Conservation (phyloP, 2,797 vertebrate genomes). For the Coluber constrictor region DNA sequence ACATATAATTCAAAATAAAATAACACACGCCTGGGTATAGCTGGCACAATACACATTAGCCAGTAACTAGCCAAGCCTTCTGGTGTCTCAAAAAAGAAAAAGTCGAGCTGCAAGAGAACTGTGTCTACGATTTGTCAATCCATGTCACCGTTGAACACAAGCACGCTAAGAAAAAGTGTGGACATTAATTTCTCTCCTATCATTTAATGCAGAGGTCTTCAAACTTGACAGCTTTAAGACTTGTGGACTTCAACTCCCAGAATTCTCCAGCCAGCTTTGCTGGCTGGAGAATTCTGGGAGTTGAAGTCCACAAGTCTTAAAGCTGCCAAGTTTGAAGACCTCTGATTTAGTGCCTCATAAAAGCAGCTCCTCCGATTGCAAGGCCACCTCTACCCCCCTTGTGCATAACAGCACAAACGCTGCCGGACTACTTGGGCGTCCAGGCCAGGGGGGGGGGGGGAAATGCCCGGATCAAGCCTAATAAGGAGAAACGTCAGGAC, state of each 20-base stretch:
- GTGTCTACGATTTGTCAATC: not conserved
- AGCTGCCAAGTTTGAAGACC: too few relatives aligned
- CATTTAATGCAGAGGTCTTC: not conserved
- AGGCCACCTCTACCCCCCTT: too few relatives aligned
- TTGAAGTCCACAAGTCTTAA: too few relatives aligned
- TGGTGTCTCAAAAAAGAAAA: not conserved
- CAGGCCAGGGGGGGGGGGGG: too few relatives aligned
- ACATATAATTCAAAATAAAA: not conserved
- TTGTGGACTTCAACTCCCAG: too few relatives aligned
- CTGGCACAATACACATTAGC: not conserved
- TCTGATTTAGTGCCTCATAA: not conserved
- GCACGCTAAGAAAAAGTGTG: not conserved
- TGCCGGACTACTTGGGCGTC: not conserved
- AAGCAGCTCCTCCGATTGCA: not conserved
- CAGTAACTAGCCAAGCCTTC: not conserved
- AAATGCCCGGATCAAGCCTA: not conserved
- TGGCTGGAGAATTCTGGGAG: too few relatives aligned
- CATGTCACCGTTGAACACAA: not conserved
- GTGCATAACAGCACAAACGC: not conserved
- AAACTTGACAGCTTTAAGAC: too few relatives aligned
- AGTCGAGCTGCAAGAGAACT: not conserved
- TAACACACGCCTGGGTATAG: not conserved
- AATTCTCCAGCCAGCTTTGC: too few relatives aligned
- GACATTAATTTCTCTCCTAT: not conserved
- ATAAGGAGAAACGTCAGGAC: slow-evolving; percentile 7